Evolutionary conservation across 2,888 invertebrate genomes (phyloP).

Genomic region (Nomada ferruginata): DNA sequence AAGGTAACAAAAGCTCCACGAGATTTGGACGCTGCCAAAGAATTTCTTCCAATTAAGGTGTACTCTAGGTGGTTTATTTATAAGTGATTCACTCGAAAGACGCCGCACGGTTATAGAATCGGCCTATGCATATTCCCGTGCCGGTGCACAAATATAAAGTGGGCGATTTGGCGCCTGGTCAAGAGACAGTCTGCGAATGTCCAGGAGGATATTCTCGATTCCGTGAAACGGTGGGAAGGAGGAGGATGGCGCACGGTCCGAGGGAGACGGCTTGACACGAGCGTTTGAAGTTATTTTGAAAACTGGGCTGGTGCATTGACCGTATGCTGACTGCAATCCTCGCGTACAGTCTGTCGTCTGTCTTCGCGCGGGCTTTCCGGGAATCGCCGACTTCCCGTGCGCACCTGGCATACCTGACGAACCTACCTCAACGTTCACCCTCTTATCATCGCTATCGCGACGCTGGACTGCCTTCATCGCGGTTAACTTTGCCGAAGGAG

Average conservation of each 20-base stretch:
- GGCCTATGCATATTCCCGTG: conserved; percentile 56
- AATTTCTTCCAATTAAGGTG: conserved; percentile 34
- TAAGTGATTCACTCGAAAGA: conserved; percentile 45
- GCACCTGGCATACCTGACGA: conserved; percentile 38
- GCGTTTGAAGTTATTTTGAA: conserved; percentile 80
- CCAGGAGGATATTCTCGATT: conserved; percentile 77
- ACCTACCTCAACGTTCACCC: conserved; percentile 19
- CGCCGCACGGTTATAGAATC: conserved; percentile 59
- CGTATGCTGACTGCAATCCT: conserved; percentile 61
- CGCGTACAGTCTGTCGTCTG: conserved; percentile 31
- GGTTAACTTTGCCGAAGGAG: background rate
- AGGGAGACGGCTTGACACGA: conserved; percentile 20
- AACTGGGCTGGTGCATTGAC: conserved; percentile 82
- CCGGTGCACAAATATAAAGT: conserved; percentile 67
- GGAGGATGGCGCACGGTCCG: background rate
- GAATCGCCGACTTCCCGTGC: conserved; percentile 30
- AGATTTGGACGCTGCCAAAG: background rate
- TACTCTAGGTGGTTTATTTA: conserved; percentile 41
- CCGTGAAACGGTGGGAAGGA: conserved; percentile 67
- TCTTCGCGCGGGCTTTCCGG: conserved; percentile 45
- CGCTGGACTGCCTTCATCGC: background rate
- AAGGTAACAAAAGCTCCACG: conserved; percentile 24
- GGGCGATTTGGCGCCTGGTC: conserved; percentile 78
- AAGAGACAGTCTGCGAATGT: conserved; percentile 80
- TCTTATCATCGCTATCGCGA: conserved; percentile 19